These are phyloP conservation scores for Periophthalmus modestus DNA, from an alignment of 2,113 vertebrate genomes.

Conservation along the genomic window DNA sequence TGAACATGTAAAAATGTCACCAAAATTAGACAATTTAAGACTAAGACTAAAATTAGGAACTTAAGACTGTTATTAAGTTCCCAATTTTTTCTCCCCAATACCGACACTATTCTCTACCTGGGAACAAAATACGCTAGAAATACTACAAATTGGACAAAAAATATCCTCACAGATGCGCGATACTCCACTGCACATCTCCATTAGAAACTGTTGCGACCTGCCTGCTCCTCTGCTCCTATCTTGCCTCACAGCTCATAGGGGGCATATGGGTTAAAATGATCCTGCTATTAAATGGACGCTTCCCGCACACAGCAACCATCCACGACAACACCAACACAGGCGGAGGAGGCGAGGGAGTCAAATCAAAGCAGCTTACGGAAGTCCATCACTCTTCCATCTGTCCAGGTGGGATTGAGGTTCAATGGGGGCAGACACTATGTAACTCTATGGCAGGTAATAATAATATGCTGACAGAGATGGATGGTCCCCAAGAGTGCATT, in stretches of 20 bases:
- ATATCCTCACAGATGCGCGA: too few species aligned
- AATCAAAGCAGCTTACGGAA: slow-evolving; percentile 51
- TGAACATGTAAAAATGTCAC: too few species aligned
- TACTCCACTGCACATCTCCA: not conserved
- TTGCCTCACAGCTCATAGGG: slow-evolving; percentile 51
- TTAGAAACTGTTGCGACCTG: slow-evolving; percentile 8
- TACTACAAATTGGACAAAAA: too few species aligned
- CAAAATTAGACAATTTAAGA: too few species aligned
- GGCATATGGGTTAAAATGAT: slow-evolving; percentile 66
- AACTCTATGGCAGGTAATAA: slow-evolving; percentile 18
- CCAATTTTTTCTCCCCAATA: too few species aligned
- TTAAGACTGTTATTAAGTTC: too few species aligned
- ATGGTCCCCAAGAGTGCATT: slow-evolving; percentile 16
- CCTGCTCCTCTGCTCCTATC: slow-evolving; percentile 15
- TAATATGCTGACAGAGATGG: slow-evolving; percentile 36
- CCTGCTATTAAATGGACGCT: slow-evolving; percentile 45
- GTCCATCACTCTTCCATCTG: slow-evolving; percentile 31
- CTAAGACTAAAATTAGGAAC: too few species aligned
- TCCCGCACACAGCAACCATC: slow-evolving; percentile 59
- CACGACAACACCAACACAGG: slow-evolving; percentile 67
- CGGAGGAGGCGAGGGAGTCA: slow-evolving; percentile 42
- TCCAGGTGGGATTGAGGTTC: slow-evolving; percentile 50
- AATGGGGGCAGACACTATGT: slow-evolving; percentile 40
- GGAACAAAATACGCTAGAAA: too few species aligned
- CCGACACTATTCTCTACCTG: too few species aligned